These are phyloP conservation scores for Sinonovacula constricta DNA, from an alignment of 1,140 invertebrate genomes.

Conservation along the genomic window DNA sequence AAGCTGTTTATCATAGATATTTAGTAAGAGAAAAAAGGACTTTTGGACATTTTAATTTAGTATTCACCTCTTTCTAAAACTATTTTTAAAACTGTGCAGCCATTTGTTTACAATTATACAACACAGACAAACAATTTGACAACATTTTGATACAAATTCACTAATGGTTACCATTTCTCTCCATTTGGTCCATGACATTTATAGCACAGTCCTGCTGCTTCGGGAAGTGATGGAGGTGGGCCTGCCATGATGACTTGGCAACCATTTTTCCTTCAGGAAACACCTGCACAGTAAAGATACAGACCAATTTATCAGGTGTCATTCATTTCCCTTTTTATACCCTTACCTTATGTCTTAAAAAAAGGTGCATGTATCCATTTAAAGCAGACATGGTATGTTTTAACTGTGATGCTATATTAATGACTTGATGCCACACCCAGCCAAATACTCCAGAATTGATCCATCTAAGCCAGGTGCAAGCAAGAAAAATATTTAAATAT, in stretches of 20 bases:
- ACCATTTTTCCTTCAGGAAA: conserved; percentile 95
- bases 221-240: conserved; percentile 93
- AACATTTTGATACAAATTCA: neutral
- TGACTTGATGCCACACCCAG: neutral
- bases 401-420: neutral
- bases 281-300: conserved; percentile 82
- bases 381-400: neutral
- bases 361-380: neutral
- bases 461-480: too few species aligned
- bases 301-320: neutral
- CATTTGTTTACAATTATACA: neutral
- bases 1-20: neutral
- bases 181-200: conserved; percentile 93
- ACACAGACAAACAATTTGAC: neutral
- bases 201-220: conserved; percentile 95
- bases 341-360: neutral
- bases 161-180: conserved; percentile 85
- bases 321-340: neutral
- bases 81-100: neutral
- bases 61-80: neutral
- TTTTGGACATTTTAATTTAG: neutral
- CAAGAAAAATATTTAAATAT: too few species aligned
- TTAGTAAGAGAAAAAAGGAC: neutral
- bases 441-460: neutral
- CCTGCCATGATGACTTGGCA: conserved; percentile 83